A percentile compares a stretch with the other conserved stretches of the same genome.
These are phyloP conservation scores for Noctua pronuba DNA, from an alignment of 2,888 invertebrate genomes.

Conservation along the genomic window DNA sequence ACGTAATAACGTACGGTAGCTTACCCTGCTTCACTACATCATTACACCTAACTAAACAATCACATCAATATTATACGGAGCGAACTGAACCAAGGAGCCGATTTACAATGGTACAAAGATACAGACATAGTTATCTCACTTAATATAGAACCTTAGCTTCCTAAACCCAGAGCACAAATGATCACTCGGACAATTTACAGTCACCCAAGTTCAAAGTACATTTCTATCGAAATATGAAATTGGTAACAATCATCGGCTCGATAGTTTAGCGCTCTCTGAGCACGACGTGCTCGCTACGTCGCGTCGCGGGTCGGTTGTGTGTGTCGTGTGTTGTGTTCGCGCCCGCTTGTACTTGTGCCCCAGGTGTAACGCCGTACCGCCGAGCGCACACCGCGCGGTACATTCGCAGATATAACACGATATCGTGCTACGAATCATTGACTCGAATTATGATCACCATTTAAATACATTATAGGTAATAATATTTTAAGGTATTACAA, in stretches of 20 bases:
- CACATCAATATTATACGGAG: not conserved
- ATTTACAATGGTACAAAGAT: not conserved
- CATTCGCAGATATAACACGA: no score
- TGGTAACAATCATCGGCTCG: slow-evolving; percentile 1
- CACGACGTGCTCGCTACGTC: no score
- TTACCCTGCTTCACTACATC: slow-evolving; percentile 47
- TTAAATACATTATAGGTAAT: not conserved
- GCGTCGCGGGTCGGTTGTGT: no score
- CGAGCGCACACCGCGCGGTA: not conserved
- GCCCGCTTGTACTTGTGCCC: slow-evolving; percentile 9
- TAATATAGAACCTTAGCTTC: not conserved
- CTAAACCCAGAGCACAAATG: no score
- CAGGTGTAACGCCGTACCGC: no score
- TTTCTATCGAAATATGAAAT: not conserved
- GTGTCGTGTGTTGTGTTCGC: no score
- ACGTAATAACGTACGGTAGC: slow-evolving; percentile 1
- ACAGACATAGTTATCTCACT: slow-evolving; percentile 1
- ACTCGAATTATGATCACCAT: not conserved
- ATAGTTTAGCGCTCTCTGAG: slow-evolving; percentile 9
- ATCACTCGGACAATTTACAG: not conserved
- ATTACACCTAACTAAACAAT: slow-evolving; percentile 9
- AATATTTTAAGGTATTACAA: not conserved
- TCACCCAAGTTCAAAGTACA: not conserved
- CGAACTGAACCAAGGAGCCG: slow-evolving; percentile 35
- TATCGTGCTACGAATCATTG: not conserved